Evolutionary conservation across 2,113 vertebrate species (phyloP).

Genomic region (Rhinolophus ferrumequinum): DNA sequence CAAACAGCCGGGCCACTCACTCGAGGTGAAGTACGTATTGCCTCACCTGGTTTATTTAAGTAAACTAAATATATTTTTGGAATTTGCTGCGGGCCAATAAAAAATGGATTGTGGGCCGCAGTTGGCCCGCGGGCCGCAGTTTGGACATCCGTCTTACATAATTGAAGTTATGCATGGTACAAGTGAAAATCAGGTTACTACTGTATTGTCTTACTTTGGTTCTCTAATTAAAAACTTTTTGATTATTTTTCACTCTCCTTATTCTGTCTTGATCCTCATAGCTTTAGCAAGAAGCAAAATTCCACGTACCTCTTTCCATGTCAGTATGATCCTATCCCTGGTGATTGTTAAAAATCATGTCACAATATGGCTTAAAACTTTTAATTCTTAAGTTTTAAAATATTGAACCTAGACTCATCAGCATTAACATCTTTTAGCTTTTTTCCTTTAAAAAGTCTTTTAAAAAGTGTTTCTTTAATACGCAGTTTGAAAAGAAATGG

Average conservation of each 20-base stretch:
- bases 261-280: not conserved
- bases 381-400: constrained; percentile 40
- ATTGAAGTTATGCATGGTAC: fast-evolving
- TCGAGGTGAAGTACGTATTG: no score
- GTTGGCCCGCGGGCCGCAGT: no score
- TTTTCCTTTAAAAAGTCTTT: constrained; percentile 16
- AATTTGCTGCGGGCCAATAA: no score
- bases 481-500: constrained; percentile 8
- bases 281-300: not conserved
- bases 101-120: no score
- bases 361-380: not conserved
- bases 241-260: not conserved
- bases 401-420: not conserved
- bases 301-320: fast-evolving
- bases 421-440: not conserved
- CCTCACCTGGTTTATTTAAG: no score
- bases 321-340: not conserved
- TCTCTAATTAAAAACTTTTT: not conserved
- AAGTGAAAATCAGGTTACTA: not conserved
- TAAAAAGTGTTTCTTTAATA: not conserved
- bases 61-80: no score
- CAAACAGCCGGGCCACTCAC: no score
- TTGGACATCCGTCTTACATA: no score
- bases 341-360: not conserved
- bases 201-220: not conserved